A percentile compares a stretch with the other conserved stretches of the same genome.
Conservation (phyloP, 2,797 vertebrate species). For the Sebastes nivosus region DNA sequence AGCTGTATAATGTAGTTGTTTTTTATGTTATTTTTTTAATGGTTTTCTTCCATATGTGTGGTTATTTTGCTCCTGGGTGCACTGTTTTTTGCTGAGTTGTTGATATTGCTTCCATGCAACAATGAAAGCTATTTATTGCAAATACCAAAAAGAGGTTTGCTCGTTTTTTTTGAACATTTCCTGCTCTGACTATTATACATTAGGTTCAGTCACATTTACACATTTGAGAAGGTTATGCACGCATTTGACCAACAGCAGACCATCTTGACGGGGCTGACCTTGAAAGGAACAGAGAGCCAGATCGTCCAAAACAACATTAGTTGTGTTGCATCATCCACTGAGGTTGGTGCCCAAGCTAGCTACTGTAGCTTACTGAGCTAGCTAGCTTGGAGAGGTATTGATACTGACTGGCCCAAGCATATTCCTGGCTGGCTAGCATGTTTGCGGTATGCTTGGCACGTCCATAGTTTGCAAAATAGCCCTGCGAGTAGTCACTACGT, state of each 20-base stretch:
- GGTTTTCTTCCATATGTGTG: slow-evolving; percentile 85
- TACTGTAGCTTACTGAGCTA: too few species aligned
- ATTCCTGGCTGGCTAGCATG: neutral
- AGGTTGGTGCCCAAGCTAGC: neutral
- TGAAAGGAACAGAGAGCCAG: neutral
- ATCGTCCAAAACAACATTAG: neutral
- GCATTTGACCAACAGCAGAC: neutral
- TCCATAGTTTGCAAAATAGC: neutral
- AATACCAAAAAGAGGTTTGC: slow-evolving; percentile 82
- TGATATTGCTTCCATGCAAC: slow-evolving; percentile 89
- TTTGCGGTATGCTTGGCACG: neutral
- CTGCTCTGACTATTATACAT: neutral
- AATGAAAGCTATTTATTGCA: slow-evolving; percentile 89
- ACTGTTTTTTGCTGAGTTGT: slow-evolving; percentile 91
- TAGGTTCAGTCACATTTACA: neutral
- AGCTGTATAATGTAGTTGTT: slow-evolving; percentile 74
- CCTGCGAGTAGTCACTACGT: neutral
- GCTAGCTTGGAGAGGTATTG: neutral
- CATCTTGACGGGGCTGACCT: neutral
- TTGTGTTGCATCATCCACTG: neutral
- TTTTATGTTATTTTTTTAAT: slow-evolving; percentile 68
- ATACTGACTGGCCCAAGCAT: neutral
- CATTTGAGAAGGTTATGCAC: neutral
- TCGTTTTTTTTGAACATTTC: slow-evolving; percentile 75
- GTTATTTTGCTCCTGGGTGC: slow-evolving; percentile 86